These are phyloP conservation scores for Holotrichia oblita DNA, from an alignment of 1,140 invertebrate species.

Conservation along the genomic window DNA sequence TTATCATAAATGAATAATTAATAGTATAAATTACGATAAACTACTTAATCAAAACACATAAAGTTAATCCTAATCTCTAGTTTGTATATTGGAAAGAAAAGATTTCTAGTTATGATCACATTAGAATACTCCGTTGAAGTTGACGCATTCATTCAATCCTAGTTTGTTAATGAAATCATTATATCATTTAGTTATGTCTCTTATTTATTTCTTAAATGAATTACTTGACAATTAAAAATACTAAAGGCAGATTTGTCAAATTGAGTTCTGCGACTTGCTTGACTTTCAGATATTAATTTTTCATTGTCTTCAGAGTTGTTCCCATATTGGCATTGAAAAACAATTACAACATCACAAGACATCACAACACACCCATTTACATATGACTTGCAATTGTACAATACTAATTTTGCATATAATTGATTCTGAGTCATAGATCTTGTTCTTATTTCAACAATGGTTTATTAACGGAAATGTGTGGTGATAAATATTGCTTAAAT, in stretches of 20 bases:
- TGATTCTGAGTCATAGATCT: not conserved
- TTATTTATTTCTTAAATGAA: too few relatives aligned
- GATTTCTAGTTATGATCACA: not conserved
- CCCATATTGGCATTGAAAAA: not conserved
- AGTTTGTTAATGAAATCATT: constrained; percentile 12
- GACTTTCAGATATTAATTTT: too few relatives aligned
- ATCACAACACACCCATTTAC: not conserved
- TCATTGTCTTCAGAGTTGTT: not conserved
- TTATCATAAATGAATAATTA: constrained; percentile 37
- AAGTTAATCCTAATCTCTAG: constrained; percentile 19
- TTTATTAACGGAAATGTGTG: too few relatives aligned
- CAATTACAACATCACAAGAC: not conserved
- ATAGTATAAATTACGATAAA: constrained; percentile 36
- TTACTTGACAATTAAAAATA: too few relatives aligned
- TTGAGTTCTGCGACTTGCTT: too few relatives aligned
- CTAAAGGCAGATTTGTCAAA: too few relatives aligned
- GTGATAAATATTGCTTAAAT: too few relatives aligned
- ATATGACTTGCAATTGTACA: not conserved
- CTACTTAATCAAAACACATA: constrained; percentile 30
- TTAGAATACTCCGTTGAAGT: not conserved
- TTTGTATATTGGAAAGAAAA: not conserved
- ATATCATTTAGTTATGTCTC: too few relatives aligned
- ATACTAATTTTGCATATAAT: constrained; percentile 10
- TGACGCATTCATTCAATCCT: constrained; percentile 5
- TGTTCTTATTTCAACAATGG: too few relatives aligned